Conservation (phyloP, 2,113 vertebrate genomes). For the Amphilophus citrinellus region DNA sequence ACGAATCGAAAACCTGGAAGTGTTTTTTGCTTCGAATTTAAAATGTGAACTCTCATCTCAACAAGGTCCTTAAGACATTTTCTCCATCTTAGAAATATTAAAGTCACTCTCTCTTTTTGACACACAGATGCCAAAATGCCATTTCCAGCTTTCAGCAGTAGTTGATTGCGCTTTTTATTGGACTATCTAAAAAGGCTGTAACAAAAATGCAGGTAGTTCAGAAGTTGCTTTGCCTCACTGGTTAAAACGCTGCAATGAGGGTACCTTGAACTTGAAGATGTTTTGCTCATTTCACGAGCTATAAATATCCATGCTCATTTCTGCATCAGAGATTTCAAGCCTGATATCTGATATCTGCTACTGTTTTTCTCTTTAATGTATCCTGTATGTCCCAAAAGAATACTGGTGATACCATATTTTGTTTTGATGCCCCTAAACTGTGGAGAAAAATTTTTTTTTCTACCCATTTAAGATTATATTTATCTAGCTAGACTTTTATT, state of each 20-base stretch:
- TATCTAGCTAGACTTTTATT: neutral
- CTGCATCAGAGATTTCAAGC: neutral
- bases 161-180: neutral
- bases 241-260: neutral
- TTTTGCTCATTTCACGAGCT: too few species aligned
- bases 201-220: neutral
- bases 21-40: neutral
- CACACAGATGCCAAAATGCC: neutral
- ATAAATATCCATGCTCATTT: too few species aligned
- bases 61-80: neutral
- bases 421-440: neutral
- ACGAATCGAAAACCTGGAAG: neutral
- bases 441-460: neutral
- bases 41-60: neutral
- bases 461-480: too few species aligned
- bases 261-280: neutral
- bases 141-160: neutral
- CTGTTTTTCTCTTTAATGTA: neutral
- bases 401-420: neutral
- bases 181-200: neutral
- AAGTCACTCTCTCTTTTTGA: neutral
- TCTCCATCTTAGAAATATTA: neutral
- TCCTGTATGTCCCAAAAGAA: neutral
- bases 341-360: too few species aligned
- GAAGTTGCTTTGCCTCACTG: neutral